phyloP scores from a whole-genome alignment of 2,113 vertebrate genomes.

The Ploceus nigricollis region DNA sequence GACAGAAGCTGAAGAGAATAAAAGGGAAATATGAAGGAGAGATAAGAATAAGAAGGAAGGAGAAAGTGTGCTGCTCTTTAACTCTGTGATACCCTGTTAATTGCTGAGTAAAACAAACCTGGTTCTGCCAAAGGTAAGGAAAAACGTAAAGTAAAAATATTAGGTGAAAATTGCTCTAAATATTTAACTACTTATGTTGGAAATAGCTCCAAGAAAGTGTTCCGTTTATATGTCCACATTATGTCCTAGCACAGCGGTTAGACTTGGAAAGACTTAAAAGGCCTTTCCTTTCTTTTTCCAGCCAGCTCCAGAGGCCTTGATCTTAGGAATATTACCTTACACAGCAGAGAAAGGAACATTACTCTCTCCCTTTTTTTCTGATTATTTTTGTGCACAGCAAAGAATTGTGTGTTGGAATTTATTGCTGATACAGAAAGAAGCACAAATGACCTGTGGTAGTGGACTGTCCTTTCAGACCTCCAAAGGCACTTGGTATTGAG shows the following conservation, averaged over 20 bases:
- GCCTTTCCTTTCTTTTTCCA: background rate
- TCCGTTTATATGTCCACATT: background rate
- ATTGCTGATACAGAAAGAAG: background rate
- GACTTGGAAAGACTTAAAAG: background rate
- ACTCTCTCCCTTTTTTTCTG: background rate
- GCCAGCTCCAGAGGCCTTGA: background rate
- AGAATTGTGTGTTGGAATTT: background rate
- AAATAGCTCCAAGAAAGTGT: background rate
- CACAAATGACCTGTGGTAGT: background rate
- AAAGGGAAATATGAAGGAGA: background rate
- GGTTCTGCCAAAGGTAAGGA: background rate
- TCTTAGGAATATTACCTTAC: background rate
- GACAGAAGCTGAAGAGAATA: rapidly evolving
- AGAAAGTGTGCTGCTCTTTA: background rate
- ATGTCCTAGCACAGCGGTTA: background rate
- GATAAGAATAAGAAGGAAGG: background rate
- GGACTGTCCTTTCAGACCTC: background rate
- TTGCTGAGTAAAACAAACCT: background rate
- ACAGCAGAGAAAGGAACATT: background rate
- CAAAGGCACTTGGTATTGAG: background rate
- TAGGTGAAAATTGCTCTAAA: background rate
- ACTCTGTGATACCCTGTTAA: background rate
- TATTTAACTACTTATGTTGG: rapidly evolving
- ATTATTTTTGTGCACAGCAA: background rate
- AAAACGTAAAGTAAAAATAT: background rate